Conservation (phyloP, 2,797 vertebrate genomes). For the Dendrocincla tyrannina region DNA sequence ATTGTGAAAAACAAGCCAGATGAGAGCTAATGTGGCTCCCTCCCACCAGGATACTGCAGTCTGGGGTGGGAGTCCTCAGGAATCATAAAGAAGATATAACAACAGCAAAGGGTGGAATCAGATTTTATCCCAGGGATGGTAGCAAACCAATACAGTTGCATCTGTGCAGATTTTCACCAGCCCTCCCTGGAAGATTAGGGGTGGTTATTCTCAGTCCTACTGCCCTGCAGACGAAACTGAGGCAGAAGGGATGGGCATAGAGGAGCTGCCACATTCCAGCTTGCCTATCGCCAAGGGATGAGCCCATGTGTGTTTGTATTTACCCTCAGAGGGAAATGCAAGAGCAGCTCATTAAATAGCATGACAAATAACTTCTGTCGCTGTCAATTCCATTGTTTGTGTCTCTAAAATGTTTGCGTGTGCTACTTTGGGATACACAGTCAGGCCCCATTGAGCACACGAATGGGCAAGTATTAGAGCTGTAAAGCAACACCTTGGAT, state of each 20-base stretch:
- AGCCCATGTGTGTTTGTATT: slow-evolving; percentile 34
- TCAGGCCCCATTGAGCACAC: slow-evolving; percentile 47
- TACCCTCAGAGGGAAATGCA: slow-evolving; percentile 35
- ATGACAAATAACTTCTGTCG: slow-evolving; percentile 50
- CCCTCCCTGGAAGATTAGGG: neutral
- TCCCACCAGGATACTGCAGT: neutral
- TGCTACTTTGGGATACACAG: slow-evolving; percentile 45
- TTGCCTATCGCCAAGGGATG: neutral
- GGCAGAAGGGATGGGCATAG: neutral
- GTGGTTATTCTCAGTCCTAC: neutral
- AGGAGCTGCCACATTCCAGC: neutral
- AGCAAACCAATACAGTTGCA: neutral
- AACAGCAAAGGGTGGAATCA: neutral
- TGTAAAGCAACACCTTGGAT: slow-evolving; percentile 56
- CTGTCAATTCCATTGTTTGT: slow-evolving; percentile 23
- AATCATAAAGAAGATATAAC: neutral
- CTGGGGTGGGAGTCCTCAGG: neutral
- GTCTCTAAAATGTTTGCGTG: slow-evolving; percentile 46
- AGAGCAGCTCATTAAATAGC: slow-evolving; percentile 28
- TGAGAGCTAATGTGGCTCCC: neutral
- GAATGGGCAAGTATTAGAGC: slow-evolving; percentile 15
- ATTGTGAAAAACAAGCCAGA: neutral
- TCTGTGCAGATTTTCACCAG: neutral
- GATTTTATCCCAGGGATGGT: neutral
- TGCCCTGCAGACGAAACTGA: neutral